Percentiles rank a stretch among this genome's conserved stretches.
Conservation (phyloP, 37 sponge, comb jelly and placozoan species). For the Spongilla lacustris region DNA sequence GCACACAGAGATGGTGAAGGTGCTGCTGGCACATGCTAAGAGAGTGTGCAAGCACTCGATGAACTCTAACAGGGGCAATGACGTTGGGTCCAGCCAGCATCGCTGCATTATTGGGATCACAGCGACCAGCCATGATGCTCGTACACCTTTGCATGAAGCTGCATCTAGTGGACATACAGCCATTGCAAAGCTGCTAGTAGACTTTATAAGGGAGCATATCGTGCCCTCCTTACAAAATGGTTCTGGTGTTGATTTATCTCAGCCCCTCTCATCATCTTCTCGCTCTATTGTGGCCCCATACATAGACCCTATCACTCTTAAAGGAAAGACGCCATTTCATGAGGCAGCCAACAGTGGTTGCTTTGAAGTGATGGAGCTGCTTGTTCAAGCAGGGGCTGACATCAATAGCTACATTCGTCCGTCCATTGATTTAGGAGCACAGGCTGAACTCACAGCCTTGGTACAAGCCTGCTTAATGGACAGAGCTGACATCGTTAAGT, state of each 20-base stretch:
- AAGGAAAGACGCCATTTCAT: slow-evolving; percentile 76
- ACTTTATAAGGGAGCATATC: slow-evolving; percentile 22
- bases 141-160: slow-evolving; percentile 74
- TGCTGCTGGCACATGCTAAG: slow-evolving; percentile 56
- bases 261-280: not conserved
- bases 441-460: slow-evolving; percentile 74
- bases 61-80: not conserved
- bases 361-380: slow-evolving; percentile 54
- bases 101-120: slow-evolving; percentile 35
- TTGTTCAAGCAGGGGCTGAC: slow-evolving; percentile 76
- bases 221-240: not conserved
- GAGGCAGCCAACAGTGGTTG: slow-evolving; percentile 47
- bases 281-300: slow-evolving; percentile 19
- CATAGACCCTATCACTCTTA: slow-evolving; percentile 51
- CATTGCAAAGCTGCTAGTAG: slow-evolving; percentile 42
- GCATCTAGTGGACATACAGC: slow-evolving; percentile 44
- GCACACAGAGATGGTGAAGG: slow-evolving; percentile 43
- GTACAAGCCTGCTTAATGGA: slow-evolving; percentile 67
- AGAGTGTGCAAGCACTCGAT: not conserved
- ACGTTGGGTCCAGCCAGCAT: not conserved
- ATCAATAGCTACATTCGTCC: slow-evolving; percentile 77
- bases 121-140: not conserved
- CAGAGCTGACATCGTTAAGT: slow-evolving; percentile 53
- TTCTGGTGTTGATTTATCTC: not conserved
- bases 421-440: slow-evolving; percentile 16